phyloP scores from a whole-genome alignment of 2,113 vertebrate species.

The Micromys minutus region DNA sequence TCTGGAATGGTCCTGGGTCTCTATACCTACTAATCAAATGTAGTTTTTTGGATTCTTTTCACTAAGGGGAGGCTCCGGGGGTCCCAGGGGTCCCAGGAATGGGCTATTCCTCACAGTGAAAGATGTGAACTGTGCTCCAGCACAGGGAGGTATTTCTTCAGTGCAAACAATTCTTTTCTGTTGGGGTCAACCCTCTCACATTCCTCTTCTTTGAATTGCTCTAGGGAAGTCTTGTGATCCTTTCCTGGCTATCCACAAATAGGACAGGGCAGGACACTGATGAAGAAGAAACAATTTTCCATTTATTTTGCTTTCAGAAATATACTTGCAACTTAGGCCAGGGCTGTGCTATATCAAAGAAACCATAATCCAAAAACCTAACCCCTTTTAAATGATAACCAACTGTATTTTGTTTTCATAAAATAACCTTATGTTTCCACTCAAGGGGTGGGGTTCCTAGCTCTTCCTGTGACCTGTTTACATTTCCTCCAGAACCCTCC shows the following conservation, averaged over 20 bases:
- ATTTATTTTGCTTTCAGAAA: constrained; percentile 77
- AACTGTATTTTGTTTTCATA: constrained; percentile 71
- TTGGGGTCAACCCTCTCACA: constrained; percentile 50
- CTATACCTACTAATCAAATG: constrained; percentile 13
- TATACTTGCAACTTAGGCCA: constrained; percentile 54
- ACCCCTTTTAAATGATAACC: constrained; percentile 74
- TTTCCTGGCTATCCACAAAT: constrained; percentile 60
- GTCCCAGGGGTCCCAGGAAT: not conserved
- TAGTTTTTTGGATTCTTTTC: not conserved
- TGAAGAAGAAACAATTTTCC: constrained; percentile 68
- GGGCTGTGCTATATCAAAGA: constrained; percentile 64
- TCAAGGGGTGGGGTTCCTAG: constrained; percentile 66
- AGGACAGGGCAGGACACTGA: constrained; percentile 61
- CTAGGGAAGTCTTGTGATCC: constrained; percentile 56
- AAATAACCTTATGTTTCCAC: constrained; percentile 78
- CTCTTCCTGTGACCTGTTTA: constrained; percentile 72
- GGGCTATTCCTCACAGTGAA: not conserved
- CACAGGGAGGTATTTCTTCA: not conserved
- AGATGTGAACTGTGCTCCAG: not conserved
- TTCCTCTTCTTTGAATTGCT: constrained; percentile 55
- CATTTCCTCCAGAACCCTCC: constrained; percentile 68
- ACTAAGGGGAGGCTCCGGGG: not conserved
- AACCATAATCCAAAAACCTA: constrained; percentile 62
- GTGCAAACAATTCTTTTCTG: constrained; percentile 31
- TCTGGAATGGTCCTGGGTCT: not conserved